Percentiles rank a stretch among this genome's conserved stretches.
Conservation (phyloP, 2,113 vertebrate genomes). For the Nothobranchius kuhntae region DNA sequence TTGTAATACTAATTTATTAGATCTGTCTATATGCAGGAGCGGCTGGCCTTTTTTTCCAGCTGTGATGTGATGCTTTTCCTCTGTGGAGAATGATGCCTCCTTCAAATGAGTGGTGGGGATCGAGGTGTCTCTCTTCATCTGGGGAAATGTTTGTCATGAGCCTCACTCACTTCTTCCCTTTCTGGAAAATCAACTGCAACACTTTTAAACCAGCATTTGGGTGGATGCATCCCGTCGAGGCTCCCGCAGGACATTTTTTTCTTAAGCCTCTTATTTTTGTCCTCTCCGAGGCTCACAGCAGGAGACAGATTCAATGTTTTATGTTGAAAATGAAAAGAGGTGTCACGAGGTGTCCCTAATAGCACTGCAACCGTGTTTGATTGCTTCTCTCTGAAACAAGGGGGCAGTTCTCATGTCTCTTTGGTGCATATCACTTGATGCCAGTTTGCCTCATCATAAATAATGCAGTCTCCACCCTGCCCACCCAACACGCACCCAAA, state of each 20-base stretch:
- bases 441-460: constrained; percentile 71
- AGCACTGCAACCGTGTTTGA: constrained; percentile 52
- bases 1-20: constrained; percentile 56
- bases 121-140: constrained; percentile 60
- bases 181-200: constrained; percentile 51
- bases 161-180: constrained; percentile 18
- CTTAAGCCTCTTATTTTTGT: constrained; percentile 34
- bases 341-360: constrained; percentile 61
- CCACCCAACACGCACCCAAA: constrained; percentile 68
- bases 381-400: constrained; percentile 51
- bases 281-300: constrained; percentile 33
- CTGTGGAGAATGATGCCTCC: constrained; percentile 25
- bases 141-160: constrained; percentile 55
- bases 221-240: not conserved
- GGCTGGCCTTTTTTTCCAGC: constrained; percentile 23
- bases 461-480: constrained; percentile 70
- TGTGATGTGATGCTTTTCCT: constrained; percentile 45
- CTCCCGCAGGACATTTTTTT: constrained; percentile 43
- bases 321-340: constrained; percentile 61
- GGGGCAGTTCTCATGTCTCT: constrained; percentile 57
- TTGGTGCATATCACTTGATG: constrained; percentile 65
- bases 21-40: constrained; percentile 19
- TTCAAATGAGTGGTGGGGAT: constrained; percentile 42
- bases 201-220: constrained; percentile 49
- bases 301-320: constrained; percentile 45